A percentile compares a stretch with the other conserved stretches of the same genome.
phyloP scores from a whole-genome alignment of 1,140 invertebrate species.

The Apolygus lucorum region DNA sequence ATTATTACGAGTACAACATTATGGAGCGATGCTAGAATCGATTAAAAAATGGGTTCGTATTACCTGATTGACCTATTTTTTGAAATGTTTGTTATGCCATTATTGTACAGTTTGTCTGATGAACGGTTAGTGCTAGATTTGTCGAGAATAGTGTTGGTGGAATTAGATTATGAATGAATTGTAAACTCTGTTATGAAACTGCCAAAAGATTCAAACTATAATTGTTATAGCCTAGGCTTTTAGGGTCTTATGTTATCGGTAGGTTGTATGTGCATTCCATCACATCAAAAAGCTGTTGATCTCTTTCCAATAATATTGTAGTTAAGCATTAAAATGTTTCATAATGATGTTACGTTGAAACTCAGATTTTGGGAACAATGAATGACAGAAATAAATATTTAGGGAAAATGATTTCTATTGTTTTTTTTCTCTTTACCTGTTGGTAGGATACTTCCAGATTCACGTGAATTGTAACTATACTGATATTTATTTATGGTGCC shows the following conservation, averaged over 20 bases:
- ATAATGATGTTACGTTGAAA: conserved; percentile 1
- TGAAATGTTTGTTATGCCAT: too few species aligned
- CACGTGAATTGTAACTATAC: too few species aligned
- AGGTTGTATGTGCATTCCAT: neutral
- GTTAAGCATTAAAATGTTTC: neutral
- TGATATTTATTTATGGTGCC: too few species aligned
- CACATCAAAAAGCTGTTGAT: conserved; percentile 12
- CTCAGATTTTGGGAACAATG: conserved; percentile 15
- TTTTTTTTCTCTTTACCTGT: neutral
- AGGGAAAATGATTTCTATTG: neutral
- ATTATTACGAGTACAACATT: too few species aligned
- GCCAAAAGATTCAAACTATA: neutral
- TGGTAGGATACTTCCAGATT: too few species aligned
- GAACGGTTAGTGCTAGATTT: neutral
- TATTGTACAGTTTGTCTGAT: neutral
- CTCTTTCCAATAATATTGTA: conserved; percentile 4
- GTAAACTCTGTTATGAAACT: neutral
- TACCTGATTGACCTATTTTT: neutral
- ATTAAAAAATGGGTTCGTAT: neutral
- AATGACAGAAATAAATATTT: conserved; percentile 6
- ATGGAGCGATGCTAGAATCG: too few species aligned
- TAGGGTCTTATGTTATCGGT: neutral
- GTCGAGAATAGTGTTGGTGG: neutral
- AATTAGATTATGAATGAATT: neutral
- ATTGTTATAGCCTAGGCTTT: neutral